A percentile compares a stretch with the other conserved stretches of the same genome.
Conservation (phyloP, 1,140 invertebrate species). For the Plectus sambesii region DNA sequence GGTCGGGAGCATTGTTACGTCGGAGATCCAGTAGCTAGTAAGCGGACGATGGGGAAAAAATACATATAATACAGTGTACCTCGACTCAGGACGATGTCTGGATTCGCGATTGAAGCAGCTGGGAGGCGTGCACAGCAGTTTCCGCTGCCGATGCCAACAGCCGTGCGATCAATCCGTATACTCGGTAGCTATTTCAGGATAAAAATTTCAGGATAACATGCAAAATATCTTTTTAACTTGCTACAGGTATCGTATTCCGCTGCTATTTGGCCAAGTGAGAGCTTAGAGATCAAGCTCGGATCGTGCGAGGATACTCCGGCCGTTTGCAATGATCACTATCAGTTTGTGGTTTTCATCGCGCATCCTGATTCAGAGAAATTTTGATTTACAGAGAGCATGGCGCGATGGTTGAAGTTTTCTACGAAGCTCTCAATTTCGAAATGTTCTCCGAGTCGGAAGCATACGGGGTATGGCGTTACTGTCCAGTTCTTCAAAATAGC, state of each 20-base stretch:
- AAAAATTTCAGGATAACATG: too few species aligned
- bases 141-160: slow-evolving; percentile 31
- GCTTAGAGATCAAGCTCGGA: slow-evolving; percentile 32
- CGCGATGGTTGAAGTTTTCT: slow-evolving; percentile 38
- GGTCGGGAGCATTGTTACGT: slow-evolving; percentile 28
- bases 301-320: slow-evolving; percentile 24
- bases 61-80: too few species aligned
- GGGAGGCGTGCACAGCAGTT: slow-evolving; percentile 25
- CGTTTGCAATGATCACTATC: slow-evolving; percentile 31
- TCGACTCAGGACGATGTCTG: slow-evolving; percentile 30
- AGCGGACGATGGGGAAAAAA: slow-evolving; percentile 11
- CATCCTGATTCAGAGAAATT: not conserved
- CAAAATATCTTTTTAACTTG: too few species aligned
- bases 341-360: slow-evolving; percentile 11
- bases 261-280: slow-evolving; percentile 37
- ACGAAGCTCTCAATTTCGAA: slow-evolving; percentile 36
- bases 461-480: slow-evolving; percentile 37
- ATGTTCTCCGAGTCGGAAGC: slow-evolving; percentile 34
- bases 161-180: slow-evolving; percentile 35
- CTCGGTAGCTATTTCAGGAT: too few species aligned
- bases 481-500: slow-evolving; percentile 2
- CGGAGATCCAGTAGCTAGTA: slow-evolving; percentile 19
- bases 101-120: slow-evolving; percentile 24
- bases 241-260: slow-evolving; percentile 37
- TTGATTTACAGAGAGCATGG: slow-evolving; percentile 33